Evolutionary conservation across 1,140 invertebrate genomes (phyloP).

Genomic region (Xylocopa sonorina): DNA sequence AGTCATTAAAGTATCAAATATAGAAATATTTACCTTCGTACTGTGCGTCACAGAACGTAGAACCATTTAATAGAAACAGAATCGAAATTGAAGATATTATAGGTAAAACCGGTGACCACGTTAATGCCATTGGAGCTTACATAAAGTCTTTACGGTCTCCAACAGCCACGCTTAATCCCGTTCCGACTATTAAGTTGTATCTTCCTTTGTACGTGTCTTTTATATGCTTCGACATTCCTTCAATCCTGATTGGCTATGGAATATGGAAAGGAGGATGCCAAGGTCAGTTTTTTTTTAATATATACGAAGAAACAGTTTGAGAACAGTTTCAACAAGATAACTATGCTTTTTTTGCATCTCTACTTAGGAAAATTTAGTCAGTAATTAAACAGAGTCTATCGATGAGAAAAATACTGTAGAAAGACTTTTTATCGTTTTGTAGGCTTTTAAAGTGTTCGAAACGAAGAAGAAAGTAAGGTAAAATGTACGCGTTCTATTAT

Average conservation of each 20-base stretch:
- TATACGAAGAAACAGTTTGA: neutral
- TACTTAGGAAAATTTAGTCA: too few species aligned
- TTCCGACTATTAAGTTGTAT: neutral
- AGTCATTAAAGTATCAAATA: too few species aligned
- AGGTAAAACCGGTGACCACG: too few species aligned
- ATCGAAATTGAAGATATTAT: neutral
- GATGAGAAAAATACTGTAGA: too few species aligned
- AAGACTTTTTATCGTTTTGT: too few species aligned
- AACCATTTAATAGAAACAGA: conserved; percentile 4
- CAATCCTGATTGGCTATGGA: neutral
- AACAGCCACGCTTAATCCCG: neutral
- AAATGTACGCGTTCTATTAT: too few species aligned
- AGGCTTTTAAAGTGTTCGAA: too few species aligned
- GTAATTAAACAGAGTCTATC: too few species aligned
- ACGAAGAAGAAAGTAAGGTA: too few species aligned
- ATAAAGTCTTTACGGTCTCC: neutral
- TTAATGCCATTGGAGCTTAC: neutral
- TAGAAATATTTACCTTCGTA: conserved; percentile 38
- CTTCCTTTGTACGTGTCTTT: neutral
- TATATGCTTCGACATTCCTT: neutral
- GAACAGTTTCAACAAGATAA: conserved; percentile 41
- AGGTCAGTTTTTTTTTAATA: neutral
- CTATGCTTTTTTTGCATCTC: neutral
- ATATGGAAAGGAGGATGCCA: neutral
- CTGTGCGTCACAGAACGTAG: neutral